Conservation (phyloP, 2,888 invertebrate genomes). For the Drosophila rubida region DNA sequence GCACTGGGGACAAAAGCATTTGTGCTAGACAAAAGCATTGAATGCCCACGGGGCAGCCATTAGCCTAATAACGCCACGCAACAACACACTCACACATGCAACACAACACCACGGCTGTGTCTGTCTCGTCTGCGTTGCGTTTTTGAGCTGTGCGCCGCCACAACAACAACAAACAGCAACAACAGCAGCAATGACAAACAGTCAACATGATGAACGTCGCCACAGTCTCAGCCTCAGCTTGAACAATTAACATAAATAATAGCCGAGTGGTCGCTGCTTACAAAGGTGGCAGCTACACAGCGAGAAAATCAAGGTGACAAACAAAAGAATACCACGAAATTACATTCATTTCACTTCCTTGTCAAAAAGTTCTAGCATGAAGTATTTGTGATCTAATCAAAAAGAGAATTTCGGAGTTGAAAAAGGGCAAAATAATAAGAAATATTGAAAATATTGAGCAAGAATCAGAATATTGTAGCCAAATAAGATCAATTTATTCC, state of each 20-base stretch:
- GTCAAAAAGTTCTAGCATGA: no score
- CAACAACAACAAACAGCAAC: no score
- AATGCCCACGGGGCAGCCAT: conserved; percentile 77
- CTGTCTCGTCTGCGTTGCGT: conserved; percentile 20
- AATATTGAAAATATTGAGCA: no score
- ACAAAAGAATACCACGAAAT: background rate
- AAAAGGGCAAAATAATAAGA: no score
- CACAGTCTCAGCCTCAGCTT: conserved; percentile 48
- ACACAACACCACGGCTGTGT: conserved; percentile 3
- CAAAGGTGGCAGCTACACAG: background rate
- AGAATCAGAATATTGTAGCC: no score
- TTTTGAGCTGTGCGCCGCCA: conserved; percentile 44
- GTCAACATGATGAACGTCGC: conserved; percentile 61
- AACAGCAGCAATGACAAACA: conserved; percentile 37
- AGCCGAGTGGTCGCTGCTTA: conserved; percentile 60
- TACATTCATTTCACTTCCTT: no score
- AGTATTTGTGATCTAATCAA: no score
- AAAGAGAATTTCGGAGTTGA: no score
- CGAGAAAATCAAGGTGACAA: background rate
- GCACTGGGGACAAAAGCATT: conserved; percentile 57
- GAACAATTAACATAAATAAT: conserved; percentile 76
- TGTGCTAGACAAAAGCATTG: conserved; percentile 72
- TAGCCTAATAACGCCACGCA: conserved; percentile 76
- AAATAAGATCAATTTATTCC: no score
- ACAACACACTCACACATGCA: conserved; percentile 25